Evolutionary conservation across 2,888 invertebrate genomes (phyloP), one percentile per base, ranked within the genome.

Genomic region (Gasteruption jaculator): DNA sequence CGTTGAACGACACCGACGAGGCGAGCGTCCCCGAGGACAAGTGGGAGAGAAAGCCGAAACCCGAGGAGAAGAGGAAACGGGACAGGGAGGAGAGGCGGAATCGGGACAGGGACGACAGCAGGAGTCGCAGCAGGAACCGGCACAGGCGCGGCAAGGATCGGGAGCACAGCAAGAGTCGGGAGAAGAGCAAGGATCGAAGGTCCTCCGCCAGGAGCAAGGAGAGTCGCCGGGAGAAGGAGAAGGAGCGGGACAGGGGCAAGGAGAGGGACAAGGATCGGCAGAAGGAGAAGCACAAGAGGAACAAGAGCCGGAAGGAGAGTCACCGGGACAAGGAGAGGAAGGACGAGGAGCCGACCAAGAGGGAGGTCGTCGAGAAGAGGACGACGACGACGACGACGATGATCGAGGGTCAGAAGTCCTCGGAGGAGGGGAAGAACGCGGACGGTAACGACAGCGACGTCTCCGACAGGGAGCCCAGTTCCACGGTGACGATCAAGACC

Each of bases 391-490:
- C 65, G 37, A 65, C 63, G n/a, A 22, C 51, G 1, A 34, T 7
- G 19, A 33, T 3, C 34, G n/a, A n/a, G n/a, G n/a, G n/a, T n/a
- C n/a, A 65, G 12, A 63, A 65, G 27, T 59, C 55, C 0, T 59
- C 57, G 3, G 61, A 57, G 1, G 58, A 60, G 34, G 58, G 57
- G n/a, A 22, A 51, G 1, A 34, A 7, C 1, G 49, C 47, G 10
- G 69, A 69, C 19, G 68, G 67, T 1, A 71, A 70, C 21, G 70
- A 70, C 21, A 67, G 70, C 0, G 71, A 71, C 29, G 46, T 71
- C 0, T 71, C 71, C 0, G 88, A 89, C 60, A 81, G 86, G 58
- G 89, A 89, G 60, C 88, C 88, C 0, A 82, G 80, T 40, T 89
- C 89, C 27, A 89, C 89, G 5, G 86, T 88, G 3, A 80, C 74